Conservation (phyloP, 2,888 invertebrate genomes). For the Drosophila nr. perissopoda region DNA sequence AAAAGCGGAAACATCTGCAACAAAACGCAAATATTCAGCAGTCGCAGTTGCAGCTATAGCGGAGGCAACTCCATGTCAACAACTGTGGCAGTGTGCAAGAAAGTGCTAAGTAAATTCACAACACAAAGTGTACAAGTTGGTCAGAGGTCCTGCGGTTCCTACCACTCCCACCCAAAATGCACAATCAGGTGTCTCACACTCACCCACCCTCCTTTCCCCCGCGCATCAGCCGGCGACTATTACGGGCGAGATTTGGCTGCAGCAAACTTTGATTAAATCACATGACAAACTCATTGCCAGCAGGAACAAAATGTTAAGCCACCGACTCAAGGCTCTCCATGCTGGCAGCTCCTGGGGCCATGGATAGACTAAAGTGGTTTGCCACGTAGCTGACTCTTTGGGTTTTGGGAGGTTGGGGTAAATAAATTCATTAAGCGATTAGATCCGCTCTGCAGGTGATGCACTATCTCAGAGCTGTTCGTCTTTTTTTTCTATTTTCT, state of each 20-base stretch:
- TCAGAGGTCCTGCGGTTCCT: slow-evolving; percentile 31
- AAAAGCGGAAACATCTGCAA: slow-evolving; percentile 53
- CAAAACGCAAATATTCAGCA: slow-evolving; percentile 68
- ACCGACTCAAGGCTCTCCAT: slow-evolving; percentile 28
- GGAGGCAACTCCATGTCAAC: slow-evolving; percentile 38
- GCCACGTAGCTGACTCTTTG: slow-evolving; percentile 43
- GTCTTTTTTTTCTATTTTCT: background rate
- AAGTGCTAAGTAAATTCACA: slow-evolving; percentile 77
- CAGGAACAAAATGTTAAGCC: slow-evolving; percentile 30
- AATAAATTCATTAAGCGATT: slow-evolving; percentile 80
- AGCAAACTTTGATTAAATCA: slow-evolving; percentile 78
- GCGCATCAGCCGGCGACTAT: slow-evolving; percentile 38
- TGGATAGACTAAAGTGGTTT: slow-evolving; percentile 63
- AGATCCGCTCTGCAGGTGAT: slow-evolving; percentile 44
- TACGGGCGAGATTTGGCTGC: slow-evolving; percentile 65
- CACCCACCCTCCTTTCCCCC: background rate
- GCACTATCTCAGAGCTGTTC: slow-evolving; percentile 31
- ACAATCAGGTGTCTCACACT: slow-evolving; percentile 36
- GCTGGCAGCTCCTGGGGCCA: slow-evolving; percentile 16
- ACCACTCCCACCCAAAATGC: slow-evolving; percentile 49
- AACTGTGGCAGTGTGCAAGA: slow-evolving; percentile 60
- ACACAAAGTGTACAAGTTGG: slow-evolving; percentile 61
- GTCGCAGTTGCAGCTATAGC: slow-evolving; percentile 21
- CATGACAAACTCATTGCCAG: slow-evolving; percentile 57
- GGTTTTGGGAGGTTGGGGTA: slow-evolving; percentile 28